These are phyloP conservation scores for Sarcophaga subvicina DNA, from an alignment of 2,888 invertebrate species.

Conservation along the genomic window DNA sequence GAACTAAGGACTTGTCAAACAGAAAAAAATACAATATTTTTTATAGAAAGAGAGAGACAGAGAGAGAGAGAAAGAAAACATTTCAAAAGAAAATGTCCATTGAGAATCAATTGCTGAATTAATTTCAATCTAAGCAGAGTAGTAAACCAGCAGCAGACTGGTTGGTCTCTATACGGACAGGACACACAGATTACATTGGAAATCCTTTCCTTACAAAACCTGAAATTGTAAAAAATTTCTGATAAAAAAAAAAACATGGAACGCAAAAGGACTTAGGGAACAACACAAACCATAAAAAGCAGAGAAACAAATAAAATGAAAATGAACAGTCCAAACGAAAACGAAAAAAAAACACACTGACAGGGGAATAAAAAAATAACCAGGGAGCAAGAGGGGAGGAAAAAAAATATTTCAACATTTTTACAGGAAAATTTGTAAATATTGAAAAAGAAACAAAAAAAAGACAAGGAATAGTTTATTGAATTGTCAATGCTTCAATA, in stretches of 20 bases:
- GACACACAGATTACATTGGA: background rate
- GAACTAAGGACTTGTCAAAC: conserved; percentile 51
- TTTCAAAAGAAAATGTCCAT: conserved; percentile 59
- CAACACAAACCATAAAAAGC: conserved; percentile 40
- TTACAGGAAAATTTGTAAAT: conserved; percentile 8
- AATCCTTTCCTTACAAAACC: conserved; percentile 38
- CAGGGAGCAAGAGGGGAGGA: conserved; percentile 5
- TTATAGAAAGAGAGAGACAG: background rate
- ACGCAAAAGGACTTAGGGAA: background rate
- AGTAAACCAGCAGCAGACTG: conserved; percentile 14
- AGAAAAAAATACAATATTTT: conserved; percentile 32
- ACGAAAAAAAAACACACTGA: background rate
- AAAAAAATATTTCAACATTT: conserved; percentile 22
- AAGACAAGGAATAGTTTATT: conserved; percentile 60
- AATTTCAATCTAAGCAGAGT: conserved; percentile 71
- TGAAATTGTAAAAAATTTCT: conserved; percentile 41
- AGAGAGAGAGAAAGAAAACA: background rate
- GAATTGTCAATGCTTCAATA: conserved; percentile 55
- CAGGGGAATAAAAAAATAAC: conserved; percentile 48
- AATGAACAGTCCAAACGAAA: conserved; percentile 53
- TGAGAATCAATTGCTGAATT: conserved; percentile 72
- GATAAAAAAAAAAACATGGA: conserved; percentile 20
- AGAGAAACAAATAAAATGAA: conserved; percentile 24
- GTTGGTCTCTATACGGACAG: background rate
- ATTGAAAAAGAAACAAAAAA: conserved; percentile 10